Conservation (phyloP, 2,888 invertebrate genomes). For the Diplolepis rosae region DNA sequence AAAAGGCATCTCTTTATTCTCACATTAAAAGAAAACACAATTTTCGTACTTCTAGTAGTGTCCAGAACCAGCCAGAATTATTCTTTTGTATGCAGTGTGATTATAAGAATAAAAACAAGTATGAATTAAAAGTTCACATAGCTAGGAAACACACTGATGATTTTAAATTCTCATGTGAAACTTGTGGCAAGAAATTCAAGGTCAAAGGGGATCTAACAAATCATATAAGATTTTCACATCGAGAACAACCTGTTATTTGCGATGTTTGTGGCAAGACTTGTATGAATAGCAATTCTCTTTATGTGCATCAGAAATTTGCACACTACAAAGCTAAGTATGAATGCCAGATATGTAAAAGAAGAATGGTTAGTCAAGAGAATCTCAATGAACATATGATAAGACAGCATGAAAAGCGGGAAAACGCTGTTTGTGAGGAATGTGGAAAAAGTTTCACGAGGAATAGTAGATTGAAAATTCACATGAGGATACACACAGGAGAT, state of each 20-base stretch:
- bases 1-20: constrained; percentile 65
- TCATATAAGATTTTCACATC: constrained; percentile 54
- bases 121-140: constrained; percentile 63
- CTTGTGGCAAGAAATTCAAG: constrained; percentile 62
- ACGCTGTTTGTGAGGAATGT: constrained; percentile 71
- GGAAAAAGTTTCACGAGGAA: constrained; percentile 69
- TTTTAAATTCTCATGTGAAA: constrained; percentile 57
- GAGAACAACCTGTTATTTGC: constrained; percentile 53
- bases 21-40: constrained; percentile 68
- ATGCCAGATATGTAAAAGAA: constrained; percentile 67
- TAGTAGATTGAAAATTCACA: constrained; percentile 67
- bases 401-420: constrained; percentile 69
- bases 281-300: constrained; percentile 66
- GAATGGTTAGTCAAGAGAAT: constrained; percentile 74
- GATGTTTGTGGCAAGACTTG: constrained; percentile 68
- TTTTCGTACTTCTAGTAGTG: constrained; percentile 31
- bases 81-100: constrained; percentile 60
- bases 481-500: constrained; percentile 70
- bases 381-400: constrained; percentile 70
- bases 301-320: constrained; percentile 69
- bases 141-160: constrained; percentile 59
- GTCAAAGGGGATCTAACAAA: constrained; percentile 57
- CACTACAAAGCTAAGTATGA: constrained; percentile 71
- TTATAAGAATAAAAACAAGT: constrained; percentile 62
- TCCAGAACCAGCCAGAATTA: constrained; percentile 42